Evolutionary conservation across 2,888 invertebrate species (phyloP), one percentile per base, ranked within the genome.

Genomic region (Rhabditophanes sp.): DNA sequence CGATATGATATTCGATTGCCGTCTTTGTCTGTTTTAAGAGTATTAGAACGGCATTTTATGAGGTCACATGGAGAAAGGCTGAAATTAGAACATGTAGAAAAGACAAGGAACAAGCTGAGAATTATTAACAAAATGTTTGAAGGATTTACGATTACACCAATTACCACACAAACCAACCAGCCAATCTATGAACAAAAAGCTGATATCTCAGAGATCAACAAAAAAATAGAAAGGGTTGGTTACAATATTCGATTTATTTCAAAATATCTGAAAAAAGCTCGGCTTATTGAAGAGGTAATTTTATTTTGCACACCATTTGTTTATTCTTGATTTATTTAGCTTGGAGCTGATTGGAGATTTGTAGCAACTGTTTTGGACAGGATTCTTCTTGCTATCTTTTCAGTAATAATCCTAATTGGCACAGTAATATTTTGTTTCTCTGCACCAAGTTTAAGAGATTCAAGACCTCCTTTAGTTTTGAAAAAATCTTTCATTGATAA

Each of bases 221-320:
- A 43, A 15, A 42, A 39, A 20, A 37, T 53, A 8, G 23, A 47
- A 23, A 42, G 37, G 31, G 53, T 56, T 5, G 54, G 57, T 21
- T 32, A 37, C 24, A 61, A 61, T 33, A 48, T 61, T 3, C 50
- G 53, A 33, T 61, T 57, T 44, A 56, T 61, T 15, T 56, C 60
- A 4, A 42, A 48, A 11, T 50, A 46, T 1, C 30, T 56, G 22
- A 48, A 48, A 3, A 36, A 43, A 19, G 26, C 38, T 16, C 28
- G 57, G 22, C 46, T 40, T 21, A 39, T 41, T 8, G 46, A 56
- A 39, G 53, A 60, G 33, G 58, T 57, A 32, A 2, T 33, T 34
- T 7, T 11, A 2, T 15, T 7, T 31, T 5, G 26, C 11, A 9
- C n/a, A 20, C 11, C 12, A 9, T n/a, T 18, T 1, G 20, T 22